phyloP scores from a whole-genome alignment of 2,888 invertebrate species.

The Nemotelus pantherinus region DNA sequence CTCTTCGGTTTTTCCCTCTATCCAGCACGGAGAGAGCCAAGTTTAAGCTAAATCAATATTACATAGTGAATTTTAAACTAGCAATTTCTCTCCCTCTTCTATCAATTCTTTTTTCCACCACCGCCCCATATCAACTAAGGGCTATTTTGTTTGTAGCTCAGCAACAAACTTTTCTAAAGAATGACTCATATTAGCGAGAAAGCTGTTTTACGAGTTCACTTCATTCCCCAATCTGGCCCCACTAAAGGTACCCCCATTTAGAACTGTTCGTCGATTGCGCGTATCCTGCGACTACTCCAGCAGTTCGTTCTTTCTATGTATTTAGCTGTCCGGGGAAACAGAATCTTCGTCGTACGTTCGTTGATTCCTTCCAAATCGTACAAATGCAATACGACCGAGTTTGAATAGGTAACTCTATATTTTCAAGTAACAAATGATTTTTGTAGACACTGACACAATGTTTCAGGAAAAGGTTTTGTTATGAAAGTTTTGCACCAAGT shows the following conservation, averaged over 20 bases:
- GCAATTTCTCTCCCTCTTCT: too few species aligned
- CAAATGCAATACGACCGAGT: not conserved
- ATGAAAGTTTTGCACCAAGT: not conserved
- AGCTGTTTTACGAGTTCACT: constrained; percentile 10
- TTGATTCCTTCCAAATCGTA: not conserved
- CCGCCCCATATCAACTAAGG: not conserved
- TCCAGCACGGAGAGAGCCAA: too few species aligned
- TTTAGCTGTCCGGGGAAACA: too few species aligned
- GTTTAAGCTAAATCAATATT: too few species aligned
- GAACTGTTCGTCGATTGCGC: too few species aligned
- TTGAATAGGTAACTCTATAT: not conserved
- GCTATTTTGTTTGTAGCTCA: constrained; percentile 6
- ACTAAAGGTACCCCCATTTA: not conserved
- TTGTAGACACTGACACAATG: constrained; percentile 5
- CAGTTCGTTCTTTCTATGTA: too few species aligned
- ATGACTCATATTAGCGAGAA: constrained; percentile 43
- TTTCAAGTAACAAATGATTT: not conserved
- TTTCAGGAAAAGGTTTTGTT: not conserved
- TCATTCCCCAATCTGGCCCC: constrained; percentile 19
- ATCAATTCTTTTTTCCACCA: not conserved
- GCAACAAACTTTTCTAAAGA: constrained; percentile 8
- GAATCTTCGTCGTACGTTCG: too few species aligned
- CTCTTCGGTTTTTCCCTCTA: too few species aligned
- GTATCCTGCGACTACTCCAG: too few species aligned
- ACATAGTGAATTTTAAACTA: too few species aligned